Evolutionary conservation across 2,113 vertebrate genomes (phyloP).

Genomic region (Alectura lathami): DNA sequence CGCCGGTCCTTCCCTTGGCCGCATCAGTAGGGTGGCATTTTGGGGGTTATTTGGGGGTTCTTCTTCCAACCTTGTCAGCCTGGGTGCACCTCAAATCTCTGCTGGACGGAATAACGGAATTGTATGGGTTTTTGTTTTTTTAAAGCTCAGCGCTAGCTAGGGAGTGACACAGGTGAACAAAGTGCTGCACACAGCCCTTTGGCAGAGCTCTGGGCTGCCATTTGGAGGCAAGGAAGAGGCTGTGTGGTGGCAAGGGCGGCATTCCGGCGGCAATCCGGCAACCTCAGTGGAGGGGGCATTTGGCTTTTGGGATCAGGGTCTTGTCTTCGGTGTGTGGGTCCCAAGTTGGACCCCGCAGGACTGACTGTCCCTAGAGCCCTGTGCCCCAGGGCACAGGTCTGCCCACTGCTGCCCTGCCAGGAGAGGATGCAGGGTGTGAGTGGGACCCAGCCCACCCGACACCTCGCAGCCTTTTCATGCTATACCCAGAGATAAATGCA

Average conservation of each 20-base stretch:
- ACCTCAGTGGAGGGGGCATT: accelerated
- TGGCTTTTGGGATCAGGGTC: background rate
- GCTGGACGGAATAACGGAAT: too few species aligned
- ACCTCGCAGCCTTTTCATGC: accelerated
- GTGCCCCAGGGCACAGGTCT: background rate
- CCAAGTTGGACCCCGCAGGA: background rate
- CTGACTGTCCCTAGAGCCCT: background rate
- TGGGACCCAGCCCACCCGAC: background rate
- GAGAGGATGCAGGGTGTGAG: accelerated
- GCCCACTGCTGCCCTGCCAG: background rate
- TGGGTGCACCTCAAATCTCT: background rate
- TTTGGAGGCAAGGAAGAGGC: background rate
- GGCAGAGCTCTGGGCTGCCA: background rate
- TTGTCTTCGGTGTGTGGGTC: background rate
- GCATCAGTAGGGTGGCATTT: background rate
- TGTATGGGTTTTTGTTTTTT: background rate
- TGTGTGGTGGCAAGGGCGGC: background rate
- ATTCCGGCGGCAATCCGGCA: background rate
- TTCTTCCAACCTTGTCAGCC: background rate
- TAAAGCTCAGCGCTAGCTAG: background rate
- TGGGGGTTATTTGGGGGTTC: background rate
- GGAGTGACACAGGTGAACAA: background rate
- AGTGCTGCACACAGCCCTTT: background rate
- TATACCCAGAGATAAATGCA: background rate
- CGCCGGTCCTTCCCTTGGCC: background rate